Evolutionary conservation across 1,140 invertebrate species (phyloP).

Genomic region (Zophobas atratus): DNA sequence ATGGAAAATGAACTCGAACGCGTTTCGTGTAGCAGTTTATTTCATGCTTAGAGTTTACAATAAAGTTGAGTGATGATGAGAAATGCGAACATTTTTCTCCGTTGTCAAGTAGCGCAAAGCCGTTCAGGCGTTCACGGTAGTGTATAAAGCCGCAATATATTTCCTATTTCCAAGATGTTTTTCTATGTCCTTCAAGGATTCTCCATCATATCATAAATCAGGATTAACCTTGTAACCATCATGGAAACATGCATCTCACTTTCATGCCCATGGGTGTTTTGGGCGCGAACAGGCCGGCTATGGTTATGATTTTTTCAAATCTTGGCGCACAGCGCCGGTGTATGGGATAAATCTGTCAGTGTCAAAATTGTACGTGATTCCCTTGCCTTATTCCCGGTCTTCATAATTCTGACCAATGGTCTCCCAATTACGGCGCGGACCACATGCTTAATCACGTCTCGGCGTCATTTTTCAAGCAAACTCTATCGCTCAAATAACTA

Average conservation of each 20-base stretch:
- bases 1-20: conserved; percentile 43
- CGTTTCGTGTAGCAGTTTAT: conserved; percentile 51
- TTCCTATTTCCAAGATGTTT: conserved; percentile 57
- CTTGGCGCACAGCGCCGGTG: background rate
- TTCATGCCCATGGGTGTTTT: conserved; percentile 11
- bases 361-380: conserved; percentile 49
- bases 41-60: conserved; percentile 53
- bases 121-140: conserved; percentile 51
- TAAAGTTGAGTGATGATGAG: conserved; percentile 58
- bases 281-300: no score
- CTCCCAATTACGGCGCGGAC: conserved; percentile 19
- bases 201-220: conserved; percentile 58
- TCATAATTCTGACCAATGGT: conserved; percentile 48
- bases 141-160: conserved; percentile 57
- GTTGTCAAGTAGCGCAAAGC: conserved; percentile 55
- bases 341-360: conserved; percentile 48
- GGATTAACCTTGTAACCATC: conserved; percentile 58
- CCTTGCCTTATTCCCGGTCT: conserved; percentile 38
- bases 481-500: conserved; percentile 19
- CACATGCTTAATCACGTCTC: conserved; percentile 45
- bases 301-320: background rate
- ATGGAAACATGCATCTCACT: conserved; percentile 45
- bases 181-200: conserved; percentile 56
- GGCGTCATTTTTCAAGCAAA: conserved; percentile 41
- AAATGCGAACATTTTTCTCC: conserved; percentile 57